Evolutionary conservation across 2,113 vertebrate genomes (phyloP).

Genomic region (Pantherophis guttatus): DNA sequence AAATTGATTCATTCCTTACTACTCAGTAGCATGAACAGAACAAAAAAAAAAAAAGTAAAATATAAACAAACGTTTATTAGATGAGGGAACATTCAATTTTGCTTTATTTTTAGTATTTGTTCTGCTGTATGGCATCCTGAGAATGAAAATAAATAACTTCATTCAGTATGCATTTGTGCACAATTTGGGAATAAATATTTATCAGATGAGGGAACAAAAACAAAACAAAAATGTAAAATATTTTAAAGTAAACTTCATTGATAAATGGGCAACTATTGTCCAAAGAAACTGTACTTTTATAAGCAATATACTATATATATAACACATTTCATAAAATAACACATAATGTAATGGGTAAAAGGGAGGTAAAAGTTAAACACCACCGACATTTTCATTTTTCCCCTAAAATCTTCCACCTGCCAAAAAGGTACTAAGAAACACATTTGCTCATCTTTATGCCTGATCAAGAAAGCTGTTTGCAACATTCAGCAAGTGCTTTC

Average conservation of each 20-base stretch:
- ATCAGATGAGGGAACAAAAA: not conserved
- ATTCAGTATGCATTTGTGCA: constrained; percentile 66
- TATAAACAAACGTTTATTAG: not conserved
- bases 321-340: not conserved
- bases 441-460: not conserved
- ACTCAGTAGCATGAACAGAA: not conserved
- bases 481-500: not conserved
- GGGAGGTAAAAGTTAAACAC: not conserved
- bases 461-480: not conserved
- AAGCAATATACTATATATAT: not conserved
- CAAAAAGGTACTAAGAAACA: not conserved
- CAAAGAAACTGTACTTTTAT: not conserved
- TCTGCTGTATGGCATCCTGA: constrained; percentile 66
- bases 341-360: not conserved
- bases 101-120: constrained; percentile 66
- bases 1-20: not conserved
- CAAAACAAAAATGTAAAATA: not conserved
- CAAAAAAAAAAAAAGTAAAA: not conserved
- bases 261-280: not conserved
- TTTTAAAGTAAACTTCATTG: not conserved
- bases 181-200: constrained; percentile 7
- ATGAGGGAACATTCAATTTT: constrained; percentile 41
- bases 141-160: constrained; percentile 64
- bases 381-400: not conserved
- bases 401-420: not conserved